Evolutionary conservation across 2,888 invertebrate species (phyloP).

Genomic region (Aplocera efformata): DNA sequence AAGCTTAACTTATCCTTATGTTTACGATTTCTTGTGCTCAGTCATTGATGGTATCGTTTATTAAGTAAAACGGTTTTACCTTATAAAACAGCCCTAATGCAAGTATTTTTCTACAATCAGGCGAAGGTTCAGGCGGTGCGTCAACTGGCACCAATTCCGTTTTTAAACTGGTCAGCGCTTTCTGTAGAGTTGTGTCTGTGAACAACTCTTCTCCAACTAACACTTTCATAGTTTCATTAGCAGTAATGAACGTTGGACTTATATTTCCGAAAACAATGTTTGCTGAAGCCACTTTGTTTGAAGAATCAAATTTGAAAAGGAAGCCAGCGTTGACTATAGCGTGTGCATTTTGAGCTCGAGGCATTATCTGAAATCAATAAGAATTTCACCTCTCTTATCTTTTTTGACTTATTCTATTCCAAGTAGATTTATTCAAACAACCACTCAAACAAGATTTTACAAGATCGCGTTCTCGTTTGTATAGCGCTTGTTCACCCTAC

Average conservation of each 20-base stretch:
- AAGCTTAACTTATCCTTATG: too few species aligned
- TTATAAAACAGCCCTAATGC: constrained; percentile 91
- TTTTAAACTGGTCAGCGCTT: constrained; percentile 74
- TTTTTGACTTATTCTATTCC: too few species aligned
- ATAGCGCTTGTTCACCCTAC: too few species aligned
- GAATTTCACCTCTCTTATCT: background rate
- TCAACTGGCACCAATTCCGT: constrained; percentile 83
- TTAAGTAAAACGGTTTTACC: too few species aligned
- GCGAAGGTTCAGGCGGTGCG: constrained; percentile 83
- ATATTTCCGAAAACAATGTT: constrained; percentile 85
- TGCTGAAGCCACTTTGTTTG: constrained; percentile 63
- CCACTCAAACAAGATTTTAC: too few species aligned
- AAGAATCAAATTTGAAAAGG: constrained; percentile 75
- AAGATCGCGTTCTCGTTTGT: too few species aligned
- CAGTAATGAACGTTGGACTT: constrained; percentile 76
- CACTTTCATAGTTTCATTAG: constrained; percentile 76
- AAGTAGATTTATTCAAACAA: too few species aligned
- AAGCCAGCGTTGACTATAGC: constrained; percentile 90
- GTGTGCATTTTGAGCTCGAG: constrained; percentile 87
- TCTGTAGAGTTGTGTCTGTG: constrained; percentile 61
- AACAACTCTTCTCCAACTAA: constrained; percentile 64
- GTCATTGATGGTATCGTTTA: too few species aligned
- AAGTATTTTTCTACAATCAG: constrained; percentile 84
- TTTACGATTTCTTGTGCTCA: too few species aligned
- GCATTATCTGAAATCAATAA: constrained; percentile 82